These are phyloP conservation scores for Condylura cristata DNA, from an alignment of 2,113 vertebrate genomes.

Conservation along the genomic window DNA sequence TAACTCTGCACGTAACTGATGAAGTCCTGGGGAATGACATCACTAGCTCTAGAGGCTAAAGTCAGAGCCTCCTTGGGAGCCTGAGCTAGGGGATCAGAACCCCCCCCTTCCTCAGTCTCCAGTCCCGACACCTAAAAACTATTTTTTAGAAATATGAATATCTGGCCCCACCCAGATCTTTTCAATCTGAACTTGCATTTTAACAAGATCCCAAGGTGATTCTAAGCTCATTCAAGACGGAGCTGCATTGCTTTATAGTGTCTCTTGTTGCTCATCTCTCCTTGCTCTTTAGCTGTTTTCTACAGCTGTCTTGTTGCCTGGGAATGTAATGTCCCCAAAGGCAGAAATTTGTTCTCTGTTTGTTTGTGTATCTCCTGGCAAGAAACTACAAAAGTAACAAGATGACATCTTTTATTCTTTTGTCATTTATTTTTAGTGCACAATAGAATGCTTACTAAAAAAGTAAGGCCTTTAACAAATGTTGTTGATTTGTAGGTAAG, in stretches of 20 bases:
- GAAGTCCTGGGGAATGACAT: background rate
- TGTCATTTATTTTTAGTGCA: background rate
- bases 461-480: background rate
- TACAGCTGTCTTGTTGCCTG: background rate
- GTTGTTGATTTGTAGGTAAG: background rate
- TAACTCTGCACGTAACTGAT: background rate
- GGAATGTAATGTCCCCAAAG: background rate
- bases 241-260: background rate
- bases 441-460: background rate
- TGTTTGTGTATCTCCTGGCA: constrained; percentile 46
- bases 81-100: background rate
- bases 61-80: background rate
- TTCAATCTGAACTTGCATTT: background rate
- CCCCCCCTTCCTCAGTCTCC: too few species aligned
- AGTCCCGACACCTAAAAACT: background rate
- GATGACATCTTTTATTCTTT: background rate
- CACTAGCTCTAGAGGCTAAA: background rate
- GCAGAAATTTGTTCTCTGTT: constrained; percentile 22
- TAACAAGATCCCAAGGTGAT: background rate
- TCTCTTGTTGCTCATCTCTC: background rate
- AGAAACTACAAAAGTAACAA: background rate
- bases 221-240: background rate
- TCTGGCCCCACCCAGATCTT: background rate
- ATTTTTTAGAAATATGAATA: background rate
- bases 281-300: constrained; percentile 3